Evolutionary conservation across 2,888 invertebrate species (phyloP).

Genomic region (Anodontia alba): DNA sequence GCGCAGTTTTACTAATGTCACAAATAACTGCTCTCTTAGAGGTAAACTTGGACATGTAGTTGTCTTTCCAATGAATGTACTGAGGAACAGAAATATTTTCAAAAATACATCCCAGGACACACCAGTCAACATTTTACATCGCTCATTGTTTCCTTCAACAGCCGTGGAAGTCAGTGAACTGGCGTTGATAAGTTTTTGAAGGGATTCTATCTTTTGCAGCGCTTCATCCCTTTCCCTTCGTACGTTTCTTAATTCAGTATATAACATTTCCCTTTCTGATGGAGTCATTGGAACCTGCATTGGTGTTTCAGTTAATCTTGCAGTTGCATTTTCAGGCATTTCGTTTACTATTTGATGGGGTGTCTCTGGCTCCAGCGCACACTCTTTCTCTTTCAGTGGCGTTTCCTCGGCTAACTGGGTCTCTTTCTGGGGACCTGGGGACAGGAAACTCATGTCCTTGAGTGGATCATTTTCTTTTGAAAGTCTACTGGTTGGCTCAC

Average conservation of each 20-base stretch:
- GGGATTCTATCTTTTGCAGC: neutral
- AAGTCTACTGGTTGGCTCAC: too few species aligned
- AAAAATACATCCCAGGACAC: slow-evolving; percentile 32
- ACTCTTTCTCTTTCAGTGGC: neutral
- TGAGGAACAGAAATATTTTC: slow-evolving; percentile 17
- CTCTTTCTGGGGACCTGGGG: neutral
- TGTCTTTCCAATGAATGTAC: neutral
- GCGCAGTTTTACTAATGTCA: slow-evolving; percentile 47
- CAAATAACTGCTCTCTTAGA: slow-evolving; percentile 35
- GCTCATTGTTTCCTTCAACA: slow-evolving; percentile 31
- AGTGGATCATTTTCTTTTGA: neutral
- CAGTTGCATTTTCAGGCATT: neutral
- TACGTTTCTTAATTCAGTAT: neutral
- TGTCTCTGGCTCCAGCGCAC: neutral
- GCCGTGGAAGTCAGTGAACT: neutral
- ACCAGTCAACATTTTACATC: slow-evolving; percentile 31
- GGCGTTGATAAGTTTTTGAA: neutral
- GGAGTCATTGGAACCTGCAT: neutral
- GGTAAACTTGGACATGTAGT: neutral
- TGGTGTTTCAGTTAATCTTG: neutral
- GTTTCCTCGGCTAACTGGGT: neutral
- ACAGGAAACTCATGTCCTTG: neutral
- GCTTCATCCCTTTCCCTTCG: neutral
- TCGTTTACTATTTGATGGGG: neutral
- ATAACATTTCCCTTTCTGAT: slow-evolving; percentile 3